A percentile compares a stretch with the other conserved stretches of the same genome.
These are phyloP conservation scores for Pseudochirops cupreus DNA, from an alignment of 2,797 vertebrate species.

Conservation along the genomic window DNA sequence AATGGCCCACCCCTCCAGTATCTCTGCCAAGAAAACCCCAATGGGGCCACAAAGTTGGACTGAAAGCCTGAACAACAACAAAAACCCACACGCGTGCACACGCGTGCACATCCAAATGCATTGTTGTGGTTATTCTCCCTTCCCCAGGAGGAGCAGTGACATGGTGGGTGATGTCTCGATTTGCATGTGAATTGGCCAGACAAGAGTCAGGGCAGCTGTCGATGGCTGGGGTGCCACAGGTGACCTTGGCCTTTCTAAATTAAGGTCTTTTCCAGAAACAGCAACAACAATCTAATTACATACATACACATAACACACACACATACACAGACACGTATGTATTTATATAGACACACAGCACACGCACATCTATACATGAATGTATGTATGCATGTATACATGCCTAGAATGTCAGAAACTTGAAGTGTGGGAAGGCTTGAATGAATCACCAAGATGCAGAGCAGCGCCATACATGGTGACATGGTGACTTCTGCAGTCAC, in stretches of 20 bases:
- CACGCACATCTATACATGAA: too few species aligned
- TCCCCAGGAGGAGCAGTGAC: neutral
- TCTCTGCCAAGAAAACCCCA: neutral
- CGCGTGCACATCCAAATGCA: neutral
- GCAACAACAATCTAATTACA: too few species aligned
- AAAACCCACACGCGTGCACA: too few species aligned
- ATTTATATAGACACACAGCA: too few species aligned
- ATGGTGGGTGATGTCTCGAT: neutral
- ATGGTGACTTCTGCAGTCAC: neutral
- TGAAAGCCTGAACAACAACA: neutral
- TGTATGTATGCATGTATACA: neutral
- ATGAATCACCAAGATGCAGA: neutral
- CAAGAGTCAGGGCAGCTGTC: too few species aligned
- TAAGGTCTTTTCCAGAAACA: too few species aligned
- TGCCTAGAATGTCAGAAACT: too few species aligned
- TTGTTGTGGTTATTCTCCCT: neutral
- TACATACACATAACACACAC: too few species aligned
- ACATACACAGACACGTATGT: neutral
- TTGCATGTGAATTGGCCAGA: too few species aligned
- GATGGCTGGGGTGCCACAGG: too few species aligned
- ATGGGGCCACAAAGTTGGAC: neutral
- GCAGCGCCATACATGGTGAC: neutral
- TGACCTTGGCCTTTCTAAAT: too few species aligned
- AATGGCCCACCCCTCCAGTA: neutral
- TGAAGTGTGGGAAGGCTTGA: neutral